Evolutionary conservation across 2,113 vertebrate species (phyloP).

Genomic region (Tragelaphus scriptus): DNA sequence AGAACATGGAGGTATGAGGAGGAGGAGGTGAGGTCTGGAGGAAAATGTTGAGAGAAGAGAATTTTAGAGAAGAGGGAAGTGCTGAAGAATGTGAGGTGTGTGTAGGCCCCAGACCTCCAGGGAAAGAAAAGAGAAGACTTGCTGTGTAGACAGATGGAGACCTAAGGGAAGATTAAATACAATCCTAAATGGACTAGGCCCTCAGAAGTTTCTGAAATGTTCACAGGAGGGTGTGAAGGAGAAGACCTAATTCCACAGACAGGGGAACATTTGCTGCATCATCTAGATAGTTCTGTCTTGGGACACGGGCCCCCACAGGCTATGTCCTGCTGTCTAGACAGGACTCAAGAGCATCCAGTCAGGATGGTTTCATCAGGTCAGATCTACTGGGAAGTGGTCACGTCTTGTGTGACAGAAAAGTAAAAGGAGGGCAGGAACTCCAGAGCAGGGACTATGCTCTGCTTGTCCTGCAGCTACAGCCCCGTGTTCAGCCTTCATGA

Average conservation of each 20-base stretch:
- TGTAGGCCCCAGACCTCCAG: neutral
- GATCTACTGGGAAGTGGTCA: neutral
- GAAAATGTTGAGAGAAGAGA: neutral
- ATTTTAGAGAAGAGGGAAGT: neutral
- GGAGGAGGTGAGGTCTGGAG: neutral
- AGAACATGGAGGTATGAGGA: slow-evolving; percentile 41
- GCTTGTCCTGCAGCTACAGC: neutral
- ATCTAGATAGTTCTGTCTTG: fast-evolving
- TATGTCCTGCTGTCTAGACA: neutral
- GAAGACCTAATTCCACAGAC: neutral
- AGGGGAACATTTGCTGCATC: neutral
- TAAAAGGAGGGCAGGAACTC: neutral
- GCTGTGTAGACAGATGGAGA: neutral
- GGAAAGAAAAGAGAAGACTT: neutral
- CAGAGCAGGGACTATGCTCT: fast-evolving
- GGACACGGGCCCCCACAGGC: neutral
- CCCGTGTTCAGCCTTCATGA: fast-evolving
- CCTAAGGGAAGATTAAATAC: neutral
- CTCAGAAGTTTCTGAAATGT: neutral
- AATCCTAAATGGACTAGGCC: neutral
- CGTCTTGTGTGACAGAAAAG: neutral
- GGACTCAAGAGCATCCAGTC: neutral
- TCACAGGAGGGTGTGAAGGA: neutral
- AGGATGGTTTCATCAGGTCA: neutral
- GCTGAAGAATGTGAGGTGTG: neutral